phyloP scores from a whole-genome alignment of 2,797 vertebrate species.

The Cossypha polioptera region DNA sequence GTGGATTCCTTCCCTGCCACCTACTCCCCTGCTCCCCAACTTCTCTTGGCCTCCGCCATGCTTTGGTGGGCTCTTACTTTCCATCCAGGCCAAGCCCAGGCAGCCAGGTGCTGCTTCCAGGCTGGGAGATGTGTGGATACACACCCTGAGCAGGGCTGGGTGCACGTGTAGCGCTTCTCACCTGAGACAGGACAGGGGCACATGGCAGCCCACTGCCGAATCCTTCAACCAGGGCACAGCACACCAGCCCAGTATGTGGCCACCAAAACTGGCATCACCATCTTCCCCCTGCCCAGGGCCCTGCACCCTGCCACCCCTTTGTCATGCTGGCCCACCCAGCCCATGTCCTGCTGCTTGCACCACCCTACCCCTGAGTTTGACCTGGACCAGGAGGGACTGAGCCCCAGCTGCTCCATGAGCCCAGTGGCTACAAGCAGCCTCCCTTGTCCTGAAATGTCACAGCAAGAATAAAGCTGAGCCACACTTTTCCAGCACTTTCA shows the following conservation, averaged over 20 bases:
- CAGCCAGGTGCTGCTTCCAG: rapidly evolving
- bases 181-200: not conserved
- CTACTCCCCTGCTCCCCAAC: not conserved
- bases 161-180: not conserved
- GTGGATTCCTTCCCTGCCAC: not conserved
- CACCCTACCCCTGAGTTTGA: not conserved
- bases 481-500: not conserved
- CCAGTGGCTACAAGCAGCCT: not conserved
- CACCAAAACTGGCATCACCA: not conserved
- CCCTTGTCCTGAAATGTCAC: not conserved
- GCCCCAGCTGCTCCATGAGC: not conserved
- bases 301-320: not conserved
- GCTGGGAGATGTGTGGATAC: rapidly evolving
- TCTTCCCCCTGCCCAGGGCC: not conserved
- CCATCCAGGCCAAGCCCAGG: rapidly evolving
- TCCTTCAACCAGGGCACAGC: not conserved
- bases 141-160: too few relatives aligned
- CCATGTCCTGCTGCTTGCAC: not conserved
- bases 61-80: not conserved
- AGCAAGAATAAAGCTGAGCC: not conserved
- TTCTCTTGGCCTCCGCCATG: not conserved
- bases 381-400: not conserved
- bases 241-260: not conserved
- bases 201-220: rapidly evolving
- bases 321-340: rapidly evolving